These are phyloP conservation scores for Phalera bucephala DNA, from an alignment of 2,888 invertebrate genomes.

Conservation along the genomic window DNA sequence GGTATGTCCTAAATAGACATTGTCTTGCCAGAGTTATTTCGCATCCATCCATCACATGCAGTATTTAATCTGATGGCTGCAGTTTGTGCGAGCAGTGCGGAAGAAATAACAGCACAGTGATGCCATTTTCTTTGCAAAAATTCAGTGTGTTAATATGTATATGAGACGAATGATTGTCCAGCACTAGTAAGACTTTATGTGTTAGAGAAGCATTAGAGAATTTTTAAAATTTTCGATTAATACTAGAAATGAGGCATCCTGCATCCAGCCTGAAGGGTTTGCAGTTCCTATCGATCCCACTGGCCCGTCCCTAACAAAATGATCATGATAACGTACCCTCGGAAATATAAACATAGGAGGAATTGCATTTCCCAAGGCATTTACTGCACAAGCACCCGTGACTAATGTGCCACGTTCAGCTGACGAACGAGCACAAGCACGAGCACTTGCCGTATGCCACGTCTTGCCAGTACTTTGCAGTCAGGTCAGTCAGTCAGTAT, in stretches of 20 bases:
- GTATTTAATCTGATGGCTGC: slow-evolving; percentile 36
- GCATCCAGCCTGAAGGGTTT: slow-evolving; percentile 38
- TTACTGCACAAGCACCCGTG: slow-evolving; percentile 39
- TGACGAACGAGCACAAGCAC: slow-evolving; percentile 29
- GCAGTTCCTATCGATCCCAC: slow-evolving; percentile 25
- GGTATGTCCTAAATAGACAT: slow-evolving; percentile 43
- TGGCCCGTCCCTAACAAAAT: slow-evolving; percentile 32
- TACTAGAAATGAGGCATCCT: slow-evolving; percentile 20
- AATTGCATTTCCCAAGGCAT: slow-evolving; percentile 35
- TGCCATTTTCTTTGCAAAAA: slow-evolving; percentile 28
- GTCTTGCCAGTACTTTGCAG: slow-evolving; percentile 28
- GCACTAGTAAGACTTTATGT: slow-evolving; percentile 26
- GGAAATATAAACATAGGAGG: slow-evolving; percentile 41
- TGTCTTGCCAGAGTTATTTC: slow-evolving; percentile 32
- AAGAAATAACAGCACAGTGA: slow-evolving; percentile 31
- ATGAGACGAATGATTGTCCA: slow-evolving; percentile 39
- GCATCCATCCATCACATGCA: slow-evolving; percentile 34
- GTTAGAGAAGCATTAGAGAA: slow-evolving; percentile 12
- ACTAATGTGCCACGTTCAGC: slow-evolving; percentile 45
- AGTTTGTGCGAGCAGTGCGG: slow-evolving; percentile 36
- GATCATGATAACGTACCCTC: slow-evolving; percentile 21
- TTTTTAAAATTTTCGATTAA: slow-evolving; percentile 37
- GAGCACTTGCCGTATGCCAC: slow-evolving; percentile 25
- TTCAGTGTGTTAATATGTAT: slow-evolving; percentile 23
- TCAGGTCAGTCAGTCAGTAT: too few relatives aligned